These are phyloP conservation scores for Andrena flavipes DNA, from an alignment of 2,888 invertebrate species.

Conservation along the genomic window DNA sequence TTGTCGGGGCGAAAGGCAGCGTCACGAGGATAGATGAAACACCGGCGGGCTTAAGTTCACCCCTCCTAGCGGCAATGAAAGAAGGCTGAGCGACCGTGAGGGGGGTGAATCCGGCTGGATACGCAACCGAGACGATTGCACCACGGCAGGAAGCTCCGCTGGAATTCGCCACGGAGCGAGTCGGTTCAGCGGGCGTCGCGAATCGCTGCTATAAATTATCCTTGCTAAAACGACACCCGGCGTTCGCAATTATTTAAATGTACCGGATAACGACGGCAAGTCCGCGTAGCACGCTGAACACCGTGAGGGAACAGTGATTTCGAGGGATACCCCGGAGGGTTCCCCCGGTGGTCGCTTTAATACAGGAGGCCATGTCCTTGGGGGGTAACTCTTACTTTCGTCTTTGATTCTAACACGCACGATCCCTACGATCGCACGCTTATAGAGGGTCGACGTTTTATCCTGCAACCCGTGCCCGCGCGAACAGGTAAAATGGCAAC, in stretches of 20 bases:
- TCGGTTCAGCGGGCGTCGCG: slow-evolving; percentile 74
- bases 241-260: slow-evolving; percentile 84
- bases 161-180: slow-evolving; percentile 80
- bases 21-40: slow-evolving; percentile 60
- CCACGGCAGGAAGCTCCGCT: slow-evolving; percentile 51
- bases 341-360: slow-evolving; percentile 24
- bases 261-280: slow-evolving; percentile 71
- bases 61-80: slow-evolving; percentile 69
- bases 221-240: slow-evolving; percentile 79
- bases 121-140: slow-evolving; percentile 62
- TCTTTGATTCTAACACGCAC: too few species aligned
- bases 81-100: slow-evolving; percentile 46
- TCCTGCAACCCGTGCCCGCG: too few species aligned
- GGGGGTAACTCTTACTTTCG: background rate
- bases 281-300: slow-evolving; percentile 39
- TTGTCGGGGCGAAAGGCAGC: slow-evolving; percentile 59
- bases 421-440: too few species aligned
- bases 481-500: too few species aligned
- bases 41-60: slow-evolving; percentile 70
- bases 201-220: slow-evolving; percentile 84
- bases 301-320: slow-evolving; percentile 19
- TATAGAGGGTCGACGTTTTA: too few species aligned
- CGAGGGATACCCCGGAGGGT: slow-evolving; percentile 17
- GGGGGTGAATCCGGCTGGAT: slow-evolving; percentile 65
- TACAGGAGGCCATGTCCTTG: background rate